A percentile compares a stretch with the other conserved stretches of the same genome.
Evolutionary conservation across 2,797 vertebrate genomes (phyloP).

Genomic region (Notamacropus eugenii): DNA sequence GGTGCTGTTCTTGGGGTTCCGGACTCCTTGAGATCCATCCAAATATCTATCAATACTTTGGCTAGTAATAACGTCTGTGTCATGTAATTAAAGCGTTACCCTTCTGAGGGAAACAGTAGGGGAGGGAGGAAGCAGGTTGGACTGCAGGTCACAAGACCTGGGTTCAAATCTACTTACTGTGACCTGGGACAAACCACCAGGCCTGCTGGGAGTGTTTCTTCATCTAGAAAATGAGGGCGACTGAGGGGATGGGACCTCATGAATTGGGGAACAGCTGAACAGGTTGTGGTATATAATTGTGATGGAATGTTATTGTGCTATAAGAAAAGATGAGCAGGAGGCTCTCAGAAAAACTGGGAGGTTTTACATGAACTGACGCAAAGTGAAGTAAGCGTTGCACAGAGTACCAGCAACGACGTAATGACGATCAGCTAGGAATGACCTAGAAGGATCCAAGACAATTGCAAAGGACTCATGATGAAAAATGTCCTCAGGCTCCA

Average conservation of each 20-base stretch:
- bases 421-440: background rate
- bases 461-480: background rate
- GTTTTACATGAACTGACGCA: background rate
- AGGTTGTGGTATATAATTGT: background rate
- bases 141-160: background rate
- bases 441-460: background rate
- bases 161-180: background rate
- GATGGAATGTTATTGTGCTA: background rate
- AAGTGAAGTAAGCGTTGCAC: background rate
- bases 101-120: background rate
- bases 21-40: background rate
- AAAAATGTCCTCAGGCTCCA: background rate
- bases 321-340: background rate
- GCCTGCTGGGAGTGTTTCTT: background rate
- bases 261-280: background rate
- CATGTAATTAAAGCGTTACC: background rate
- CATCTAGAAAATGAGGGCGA: background rate
- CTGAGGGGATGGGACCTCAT: background rate
- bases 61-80: background rate
- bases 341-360: background rate
- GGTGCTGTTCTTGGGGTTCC: too few relatives aligned
- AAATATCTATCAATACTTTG: background rate
- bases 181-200: background rate
- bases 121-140: background rate
- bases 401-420: background rate